A percentile compares a stretch with the other conserved stretches of the same genome.
phyloP scores from a whole-genome alignment of 2,797 vertebrate genomes.

The Natrix natrix region DNA sequence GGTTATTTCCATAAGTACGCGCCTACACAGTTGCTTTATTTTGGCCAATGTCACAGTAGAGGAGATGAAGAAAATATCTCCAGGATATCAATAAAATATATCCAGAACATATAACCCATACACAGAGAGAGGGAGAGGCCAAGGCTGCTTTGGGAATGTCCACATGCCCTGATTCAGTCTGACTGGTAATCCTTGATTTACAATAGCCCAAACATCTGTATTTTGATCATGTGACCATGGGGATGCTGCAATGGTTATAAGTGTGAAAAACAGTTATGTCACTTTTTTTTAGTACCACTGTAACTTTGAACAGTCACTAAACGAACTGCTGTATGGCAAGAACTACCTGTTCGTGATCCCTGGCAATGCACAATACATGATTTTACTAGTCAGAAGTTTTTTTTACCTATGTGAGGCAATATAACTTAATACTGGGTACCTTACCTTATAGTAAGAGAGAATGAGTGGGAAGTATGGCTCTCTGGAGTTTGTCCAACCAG shows the following conservation, averaged over 20 bases:
- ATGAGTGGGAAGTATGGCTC: neutral
- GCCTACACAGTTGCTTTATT: neutral
- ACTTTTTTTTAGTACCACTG: neutral
- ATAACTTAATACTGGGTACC: neutral
- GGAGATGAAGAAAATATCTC: neutral
- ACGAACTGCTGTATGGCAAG: neutral
- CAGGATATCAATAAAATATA: neutral
- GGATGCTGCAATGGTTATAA: neutral
- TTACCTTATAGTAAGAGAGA: neutral
- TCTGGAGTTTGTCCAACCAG: neutral
- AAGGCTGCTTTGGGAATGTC: neutral
- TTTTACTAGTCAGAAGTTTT: neutral
- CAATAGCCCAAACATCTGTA: neutral
- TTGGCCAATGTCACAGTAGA: neutral
- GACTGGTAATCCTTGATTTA: neutral
- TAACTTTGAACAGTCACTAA: neutral
- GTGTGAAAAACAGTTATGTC: neutral
- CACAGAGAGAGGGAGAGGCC: too few species aligned
- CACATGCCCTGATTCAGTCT: neutral
- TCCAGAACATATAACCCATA: neutral
- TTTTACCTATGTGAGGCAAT: neutral
- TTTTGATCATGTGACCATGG: neutral
- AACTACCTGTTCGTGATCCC: neutral
- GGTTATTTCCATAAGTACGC: neutral
- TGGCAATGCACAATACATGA: neutral